Conservation (phyloP, 2,797 vertebrate genomes). For the Melanogrammus aeglefinus region DNA sequence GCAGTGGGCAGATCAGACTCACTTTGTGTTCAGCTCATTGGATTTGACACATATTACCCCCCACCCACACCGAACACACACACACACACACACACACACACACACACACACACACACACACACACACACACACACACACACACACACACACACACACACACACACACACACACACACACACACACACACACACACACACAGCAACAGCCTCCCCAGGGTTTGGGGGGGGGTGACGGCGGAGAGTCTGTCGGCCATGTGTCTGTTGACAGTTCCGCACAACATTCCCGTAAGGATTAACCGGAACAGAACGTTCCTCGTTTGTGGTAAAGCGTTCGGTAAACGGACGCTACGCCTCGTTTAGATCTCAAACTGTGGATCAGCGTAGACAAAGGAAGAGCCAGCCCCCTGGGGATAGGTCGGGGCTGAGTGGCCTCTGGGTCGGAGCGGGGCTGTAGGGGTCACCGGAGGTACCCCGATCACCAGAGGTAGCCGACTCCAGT, state of each 20-base stretch:
- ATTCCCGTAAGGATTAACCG: conserved; percentile 7
- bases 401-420: conserved; percentile 14
- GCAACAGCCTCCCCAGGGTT: neutral
- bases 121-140: neutral
- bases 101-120: neutral
- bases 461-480: neutral
- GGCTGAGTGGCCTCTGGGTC: neutral
- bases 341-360: conserved; percentile 26
- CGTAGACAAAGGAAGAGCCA: conserved; percentile 21
- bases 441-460: neutral
- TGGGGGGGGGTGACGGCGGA: neutral
- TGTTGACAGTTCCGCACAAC: conserved; percentile 31
- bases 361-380: conserved; percentile 15
- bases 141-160: too few species aligned
- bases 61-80: conserved; percentile 37
- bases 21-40: conserved; percentile 57
- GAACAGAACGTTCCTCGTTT: conserved; percentile 6
- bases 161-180: conserved; percentile 33
- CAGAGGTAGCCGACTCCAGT: neutral
- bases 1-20: conserved; percentile 61
- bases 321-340: conserved; percentile 6
- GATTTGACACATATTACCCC: conserved; percentile 36
- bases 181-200: conserved; percentile 16
- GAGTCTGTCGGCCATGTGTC: conserved; percentile 48
- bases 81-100: neutral